Percentiles rank a stretch among this genome's conserved stretches.
Conservation (phyloP, 2,113 vertebrate species). For the Orientallactaga bullata region DNA sequence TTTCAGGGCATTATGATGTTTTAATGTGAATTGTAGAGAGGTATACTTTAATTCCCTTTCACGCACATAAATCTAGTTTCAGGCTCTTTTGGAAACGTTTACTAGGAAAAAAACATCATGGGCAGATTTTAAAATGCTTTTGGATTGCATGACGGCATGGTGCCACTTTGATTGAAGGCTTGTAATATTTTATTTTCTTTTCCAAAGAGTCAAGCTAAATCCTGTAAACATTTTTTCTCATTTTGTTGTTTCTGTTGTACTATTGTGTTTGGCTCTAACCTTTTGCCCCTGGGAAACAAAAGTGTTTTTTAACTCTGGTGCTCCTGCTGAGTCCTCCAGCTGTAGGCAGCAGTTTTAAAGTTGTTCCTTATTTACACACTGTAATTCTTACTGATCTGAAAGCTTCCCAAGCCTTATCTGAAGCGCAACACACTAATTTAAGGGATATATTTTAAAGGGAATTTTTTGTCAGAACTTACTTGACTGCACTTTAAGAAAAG, state of each 20-base stretch:
- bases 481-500: conserved; percentile 5
- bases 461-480: conserved; percentile 29
- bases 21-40: conserved; percentile 60
- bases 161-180: conserved; percentile 76
- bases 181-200: conserved; percentile 82
- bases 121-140: conserved; percentile 76
- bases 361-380: conserved; percentile 49
- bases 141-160: conserved; percentile 76
- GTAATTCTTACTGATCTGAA: conserved; percentile 58
- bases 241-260: conserved; percentile 76
- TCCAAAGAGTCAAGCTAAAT: conserved; percentile 77
- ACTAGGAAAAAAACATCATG: conserved; percentile 69
- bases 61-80: conserved; percentile 70
- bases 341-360: conserved; percentile 51
- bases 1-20: conserved; percentile 46
- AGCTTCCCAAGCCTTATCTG: conserved; percentile 38
- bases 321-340: conserved; percentile 56
- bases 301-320: conserved; percentile 58
- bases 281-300: conserved; percentile 20
- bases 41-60: conserved; percentile 68
- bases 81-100: conserved; percentile 72
- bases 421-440: conserved; percentile 25
- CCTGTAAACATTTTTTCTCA: conserved; percentile 76
- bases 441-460: conserved; percentile 40
- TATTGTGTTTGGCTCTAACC: conserved; percentile 68